Evolutionary conservation across 2,113 vertebrate genomes (phyloP), one percentile per base, ranked within the genome.

Genomic region (Cyanistes caeruleus): DNA sequence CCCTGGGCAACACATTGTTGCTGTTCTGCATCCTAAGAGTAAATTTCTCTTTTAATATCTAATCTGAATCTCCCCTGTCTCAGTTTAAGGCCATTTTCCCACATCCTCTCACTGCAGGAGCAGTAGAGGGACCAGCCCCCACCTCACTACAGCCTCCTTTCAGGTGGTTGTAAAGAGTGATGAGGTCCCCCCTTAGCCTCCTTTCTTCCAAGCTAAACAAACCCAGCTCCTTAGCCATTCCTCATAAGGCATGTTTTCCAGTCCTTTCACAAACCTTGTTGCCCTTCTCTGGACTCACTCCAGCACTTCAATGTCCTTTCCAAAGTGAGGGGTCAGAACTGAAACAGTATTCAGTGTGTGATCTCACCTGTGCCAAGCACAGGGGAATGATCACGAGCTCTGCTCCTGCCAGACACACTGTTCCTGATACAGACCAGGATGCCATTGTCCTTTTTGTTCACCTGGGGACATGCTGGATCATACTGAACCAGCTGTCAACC

Each of bases 111-210:
- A 33, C 44, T 52, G 31, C 60, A 52, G 33, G 44, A 27, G 9
- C 33, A 52, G 37, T 13, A 52, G 44, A 28, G 27, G 23, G 51
- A 74, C 27, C 0, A 3, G 27, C 22, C 18, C 15, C 5, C 8
- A 24, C 35, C 37, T 39, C 37, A 44, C 44, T 39, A 28, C 15
- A 23, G 5, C 8, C 7, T 74, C 59, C 37, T 67, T 16, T 67
- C 19, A 67, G 6, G 22, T 28, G 37, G 23, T n/a, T 65, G n/a
- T 25, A 46, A 48, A 13, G 37, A 59, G 15, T 0, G 0, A 27
- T 23, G 19, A 43, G 27, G 25, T 64, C 6, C 3, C 10, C 6
- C 49, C 14, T 15, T 19, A 43, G 49, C 37, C 31, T 44, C 27
- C n/a, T 73, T 35, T 65, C 51, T 22, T 51, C 2, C 2, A 51